Conservation (phyloP, 1,140 invertebrate species). For the Muscidifurax raptorellus region DNA sequence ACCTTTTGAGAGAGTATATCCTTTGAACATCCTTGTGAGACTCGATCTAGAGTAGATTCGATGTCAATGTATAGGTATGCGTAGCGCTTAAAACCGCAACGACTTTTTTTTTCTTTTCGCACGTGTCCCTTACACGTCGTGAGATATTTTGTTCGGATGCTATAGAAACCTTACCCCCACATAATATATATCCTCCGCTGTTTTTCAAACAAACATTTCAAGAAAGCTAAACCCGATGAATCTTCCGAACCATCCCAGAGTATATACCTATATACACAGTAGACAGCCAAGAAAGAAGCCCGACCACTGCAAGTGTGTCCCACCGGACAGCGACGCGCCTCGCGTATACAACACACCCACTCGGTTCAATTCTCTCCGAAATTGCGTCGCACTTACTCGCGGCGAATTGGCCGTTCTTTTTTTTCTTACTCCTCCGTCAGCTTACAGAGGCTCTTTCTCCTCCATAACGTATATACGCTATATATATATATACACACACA, state of each 20-base stretch:
- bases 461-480: neutral
- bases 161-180: neutral
- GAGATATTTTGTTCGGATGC: slow-evolving; percentile 22
- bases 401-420: neutral
- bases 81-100: slow-evolving; percentile 20
- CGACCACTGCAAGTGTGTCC: neutral
- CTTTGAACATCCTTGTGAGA: slow-evolving; percentile 42
- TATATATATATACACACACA: neutral
- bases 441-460: neutral
- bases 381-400: neutral
- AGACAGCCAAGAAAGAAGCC: neutral
- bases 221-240: neutral
- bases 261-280: no score
- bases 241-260: no score
- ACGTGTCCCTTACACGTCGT: neutral
- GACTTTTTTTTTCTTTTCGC: neutral
- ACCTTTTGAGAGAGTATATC: slow-evolving; percentile 4
- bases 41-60: slow-evolving; percentile 40
- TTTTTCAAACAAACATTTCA: no score
- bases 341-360: neutral
- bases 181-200: no score
- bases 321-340: neutral
- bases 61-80: slow-evolving; percentile 9
- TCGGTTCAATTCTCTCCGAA: neutral
- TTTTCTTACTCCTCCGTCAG: neutral